Evolutionary conservation across 2,888 invertebrate genomes (phyloP), one percentile per base, ranked within the genome.

Genomic region (Megamerina dolium): DNA sequence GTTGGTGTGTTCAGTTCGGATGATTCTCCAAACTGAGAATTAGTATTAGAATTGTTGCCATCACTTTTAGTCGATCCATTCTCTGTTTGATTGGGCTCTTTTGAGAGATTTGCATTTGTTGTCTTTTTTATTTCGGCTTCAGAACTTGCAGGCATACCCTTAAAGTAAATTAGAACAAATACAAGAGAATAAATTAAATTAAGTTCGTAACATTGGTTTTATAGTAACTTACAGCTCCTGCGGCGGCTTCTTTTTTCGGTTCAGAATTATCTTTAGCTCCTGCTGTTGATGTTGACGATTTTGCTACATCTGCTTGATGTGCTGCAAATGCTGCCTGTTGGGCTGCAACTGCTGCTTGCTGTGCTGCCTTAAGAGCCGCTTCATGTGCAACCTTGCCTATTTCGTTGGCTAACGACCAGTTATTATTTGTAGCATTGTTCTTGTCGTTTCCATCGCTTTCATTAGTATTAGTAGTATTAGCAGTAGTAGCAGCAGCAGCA

Each of bases 1-100:
- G 46, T 38, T 10, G 49, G 51, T 12, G 51, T 40, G 20, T 38
- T 52, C 2, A 59, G 53, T 2, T 56, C 53, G 18, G 54, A 58
- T 4, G 55, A n/a, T n/a, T n/a, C n/a, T n/a, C n/a, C 52, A 17
- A 51, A 18, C 9, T 23, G 14, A 9, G 21, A 13, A 35, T 20
- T 27, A 16, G 14, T 34, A 18, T 21, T 33, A n/a, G n/a, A n/a
- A n/a, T n/a, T n/a, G n/a, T n/a, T n/a, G n/a, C n/a, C n/a, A n/a
- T n/a, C n/a, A n/a, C n/a, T n/a, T n/a, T n/a, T n/a, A n/a, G n/a
- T n/a, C n/a, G n/a, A n/a, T n/a, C n/a, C n/a, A n/a, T n/a, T n/a
- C n/a, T n/a, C n/a, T n/a, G n/a, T n/a, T n/a, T n/a, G n/a, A n/a
- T n/a, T n/a, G n/a, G n/a, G n/a, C n/a, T n/a, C n/a, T n/a, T n/a